Percentiles rank a stretch among this genome's conserved stretches.
phyloP scores from a whole-genome alignment of 2,797 vertebrate species.

The Esox masquinongy region DNA sequence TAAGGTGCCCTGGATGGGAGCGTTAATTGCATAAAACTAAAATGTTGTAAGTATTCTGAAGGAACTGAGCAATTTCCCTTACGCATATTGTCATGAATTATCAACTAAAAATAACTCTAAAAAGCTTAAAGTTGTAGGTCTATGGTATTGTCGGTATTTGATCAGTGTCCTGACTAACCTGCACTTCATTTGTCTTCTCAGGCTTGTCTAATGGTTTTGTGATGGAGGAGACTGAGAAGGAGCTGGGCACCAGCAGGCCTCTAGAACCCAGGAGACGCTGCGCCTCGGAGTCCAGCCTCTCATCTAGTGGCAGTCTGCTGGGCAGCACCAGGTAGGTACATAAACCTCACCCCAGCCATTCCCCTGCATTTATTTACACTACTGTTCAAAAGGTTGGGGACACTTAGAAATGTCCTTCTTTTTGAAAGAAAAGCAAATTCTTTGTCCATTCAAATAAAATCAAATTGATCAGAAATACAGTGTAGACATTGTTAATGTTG shows the following conservation, averaged over 20 bases:
- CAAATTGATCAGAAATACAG: too few species aligned
- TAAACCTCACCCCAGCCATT: not conserved
- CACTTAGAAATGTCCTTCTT: too few species aligned
- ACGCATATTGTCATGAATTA: not conserved
- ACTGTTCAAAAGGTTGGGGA: too few species aligned
- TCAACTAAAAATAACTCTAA: not conserved
- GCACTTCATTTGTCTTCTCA: conserved; percentile 53
- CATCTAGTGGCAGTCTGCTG: conserved; percentile 88
- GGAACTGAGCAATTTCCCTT: not conserved
- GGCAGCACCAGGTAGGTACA: conserved; percentile 83
- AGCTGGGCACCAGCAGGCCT: conserved; percentile 73
- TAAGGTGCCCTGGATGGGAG: too few species aligned
- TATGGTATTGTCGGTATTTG: not conserved
- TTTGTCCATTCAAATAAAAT: too few species aligned
- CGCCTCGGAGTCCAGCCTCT: conserved; percentile 96
- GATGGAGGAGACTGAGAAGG: conserved; percentile 72
- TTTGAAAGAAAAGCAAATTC: too few species aligned
- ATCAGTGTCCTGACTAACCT: not conserved
- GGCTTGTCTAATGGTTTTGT: conserved; percentile 89
- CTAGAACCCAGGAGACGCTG: conserved; percentile 88
- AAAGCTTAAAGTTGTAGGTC: not conserved
- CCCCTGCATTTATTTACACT: too few species aligned
- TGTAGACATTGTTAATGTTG: too few species aligned
- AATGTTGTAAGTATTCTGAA: not conserved
- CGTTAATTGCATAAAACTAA: too few species aligned